Conservation (phyloP, 1,140 invertebrate genomes). For the Polypedilum pembai region DNA sequence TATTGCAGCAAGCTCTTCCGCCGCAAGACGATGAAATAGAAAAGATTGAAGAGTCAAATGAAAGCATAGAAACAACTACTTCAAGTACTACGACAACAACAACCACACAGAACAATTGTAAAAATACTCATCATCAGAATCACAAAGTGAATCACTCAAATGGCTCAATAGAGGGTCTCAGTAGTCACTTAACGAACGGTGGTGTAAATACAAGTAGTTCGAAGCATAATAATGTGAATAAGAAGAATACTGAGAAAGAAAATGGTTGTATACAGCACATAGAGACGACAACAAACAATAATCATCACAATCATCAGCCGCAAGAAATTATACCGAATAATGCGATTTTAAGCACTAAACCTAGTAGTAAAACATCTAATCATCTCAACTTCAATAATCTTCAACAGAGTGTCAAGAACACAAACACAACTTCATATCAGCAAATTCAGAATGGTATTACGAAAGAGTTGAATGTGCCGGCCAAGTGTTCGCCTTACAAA, state of each 20-base stretch:
- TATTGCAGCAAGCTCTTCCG: constrained; percentile 85
- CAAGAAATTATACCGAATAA: constrained; percentile 15
- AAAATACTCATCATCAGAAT: constrained; percentile 38
- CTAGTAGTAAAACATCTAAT: neutral
- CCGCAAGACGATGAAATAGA: constrained; percentile 45
- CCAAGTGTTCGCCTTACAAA: constrained; percentile 16
- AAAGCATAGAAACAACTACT: constrained; percentile 21
- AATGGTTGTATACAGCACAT: constrained; percentile 23
- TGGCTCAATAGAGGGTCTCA: neutral
- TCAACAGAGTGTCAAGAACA: neutral
- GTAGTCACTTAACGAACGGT: neutral
- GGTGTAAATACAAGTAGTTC: neutral
- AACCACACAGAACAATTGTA: constrained; percentile 31
- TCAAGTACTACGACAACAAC: constrained; percentile 35
- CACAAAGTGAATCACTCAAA: constrained; percentile 37
- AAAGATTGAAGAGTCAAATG: constrained; percentile 30
- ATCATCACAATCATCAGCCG: neutral
- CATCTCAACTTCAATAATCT: constrained; percentile 1
- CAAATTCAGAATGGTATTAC: constrained; percentile 21
- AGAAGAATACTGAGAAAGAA: neutral
- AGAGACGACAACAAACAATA: neutral
- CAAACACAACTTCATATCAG: constrained; percentile 23
- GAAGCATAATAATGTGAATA: neutral
- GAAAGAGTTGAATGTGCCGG: neutral
- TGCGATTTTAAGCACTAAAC: neutral